Evolutionary conservation across 2,797 vertebrate genomes (phyloP).

Genomic region (Danio albolineatus): DNA sequence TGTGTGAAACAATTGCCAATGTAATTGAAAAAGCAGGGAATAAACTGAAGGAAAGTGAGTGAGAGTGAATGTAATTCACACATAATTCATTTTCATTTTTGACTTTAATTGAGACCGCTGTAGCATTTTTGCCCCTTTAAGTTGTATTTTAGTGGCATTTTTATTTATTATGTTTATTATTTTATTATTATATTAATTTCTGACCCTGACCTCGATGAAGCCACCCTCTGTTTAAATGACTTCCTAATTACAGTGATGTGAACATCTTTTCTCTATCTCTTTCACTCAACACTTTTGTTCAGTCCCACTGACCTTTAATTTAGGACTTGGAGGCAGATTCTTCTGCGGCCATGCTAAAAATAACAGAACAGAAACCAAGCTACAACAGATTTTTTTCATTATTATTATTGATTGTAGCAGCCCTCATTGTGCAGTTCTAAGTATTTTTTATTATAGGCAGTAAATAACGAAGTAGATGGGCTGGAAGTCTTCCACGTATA

Average conservation of each 20-base stretch:
- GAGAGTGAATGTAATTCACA: too few relatives aligned
- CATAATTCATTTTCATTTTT: too few relatives aligned
- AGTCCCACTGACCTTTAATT: constrained; percentile 48
- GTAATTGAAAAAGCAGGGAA: too few relatives aligned
- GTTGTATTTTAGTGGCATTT: too few relatives aligned
- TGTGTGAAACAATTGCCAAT: too few relatives aligned
- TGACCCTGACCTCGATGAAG: constrained; percentile 40
- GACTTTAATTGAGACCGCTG: too few relatives aligned
- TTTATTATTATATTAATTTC: too few relatives aligned
- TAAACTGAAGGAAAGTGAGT: too few relatives aligned
- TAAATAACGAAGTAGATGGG: constrained; percentile 79
- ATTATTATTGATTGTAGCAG: constrained; percentile 78
- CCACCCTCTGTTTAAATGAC: constrained; percentile 50
- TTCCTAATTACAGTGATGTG: constrained; percentile 52
- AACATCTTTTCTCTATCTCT: background rate
- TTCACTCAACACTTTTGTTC: constrained; percentile 20
- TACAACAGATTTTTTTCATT: constrained; percentile 57
- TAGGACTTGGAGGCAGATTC: constrained; percentile 41
- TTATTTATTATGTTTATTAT: too few relatives aligned
- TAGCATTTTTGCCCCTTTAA: too few relatives aligned
- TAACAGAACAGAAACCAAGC: constrained; percentile 41
- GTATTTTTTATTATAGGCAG: constrained; percentile 77
- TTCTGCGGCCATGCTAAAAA: constrained; percentile 34
- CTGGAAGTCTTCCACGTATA: constrained; percentile 84
- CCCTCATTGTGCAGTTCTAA: constrained; percentile 73